Evolutionary conservation across 2,797 vertebrate genomes (phyloP), one percentile per base, ranked within the genome.

Genomic region (Eurystomus glaucurus): DNA sequence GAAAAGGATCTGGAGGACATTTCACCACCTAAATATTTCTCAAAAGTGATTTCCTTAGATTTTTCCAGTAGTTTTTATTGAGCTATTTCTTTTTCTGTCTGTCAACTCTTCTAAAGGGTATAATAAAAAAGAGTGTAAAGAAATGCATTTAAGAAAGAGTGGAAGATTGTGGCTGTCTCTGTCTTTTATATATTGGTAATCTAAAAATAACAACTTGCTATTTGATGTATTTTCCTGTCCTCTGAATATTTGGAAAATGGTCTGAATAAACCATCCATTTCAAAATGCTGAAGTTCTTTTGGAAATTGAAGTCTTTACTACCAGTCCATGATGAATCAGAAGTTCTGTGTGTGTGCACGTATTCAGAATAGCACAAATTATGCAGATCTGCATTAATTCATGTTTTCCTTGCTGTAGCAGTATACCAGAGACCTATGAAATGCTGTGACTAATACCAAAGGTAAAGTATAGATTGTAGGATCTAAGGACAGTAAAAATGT

Each of bases 71-170:
- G 26, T 10, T 94, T 89, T 95, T 87, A 94, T 65, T 46, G 58
- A 89, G 29, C 15, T 78, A 58, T 77, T 94, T 78, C 14, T 89
- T 93, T 39, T 61, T 51, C 66, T 85, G n/a, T 65, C 77, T 93
- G 68, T 74, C 62, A 87, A 4, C 2, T 87, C 11, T 45, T 91
- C 51, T 82, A 65, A 95, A 87, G 29, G 21, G 5, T 55, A 26
- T 43, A 79, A 82, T 85, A 89, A 94, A 93, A 93, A 85, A 62
- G 31, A 75, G 3, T 31, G 29, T 21, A 82, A 82, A 91, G 77
- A 93, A 94, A 79, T 1, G 2, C 43, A 33, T 79, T 95, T 58
- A 58, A 87, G 65, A 61, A 79, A 46, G 41, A 94, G 33, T 20
- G 7, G 58, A 70, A 97, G 91, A 88, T 51, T 85, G 35, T 13